These are phyloP conservation scores for Ctena decussata DNA, from an alignment of 2,888 invertebrate species.

Conservation along the genomic window DNA sequence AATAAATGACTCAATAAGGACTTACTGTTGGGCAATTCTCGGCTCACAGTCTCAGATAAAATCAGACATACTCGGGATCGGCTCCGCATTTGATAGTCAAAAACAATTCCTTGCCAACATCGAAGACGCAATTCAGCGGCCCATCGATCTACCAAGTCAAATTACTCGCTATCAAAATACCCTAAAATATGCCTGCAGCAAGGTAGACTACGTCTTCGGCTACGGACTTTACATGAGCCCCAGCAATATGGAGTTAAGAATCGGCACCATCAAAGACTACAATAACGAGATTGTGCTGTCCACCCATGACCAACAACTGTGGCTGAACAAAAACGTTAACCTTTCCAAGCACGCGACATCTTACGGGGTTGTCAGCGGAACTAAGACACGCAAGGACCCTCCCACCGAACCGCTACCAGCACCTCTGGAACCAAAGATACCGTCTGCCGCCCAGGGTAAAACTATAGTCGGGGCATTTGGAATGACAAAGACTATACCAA, in stretches of 20 bases:
- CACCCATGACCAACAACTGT: not conserved
- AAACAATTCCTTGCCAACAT: constrained; percentile 19
- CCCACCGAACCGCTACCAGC: no score
- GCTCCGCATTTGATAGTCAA: constrained; percentile 26
- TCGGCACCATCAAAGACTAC: not conserved
- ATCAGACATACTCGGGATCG: constrained; percentile 29
- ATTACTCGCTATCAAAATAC: not conserved
- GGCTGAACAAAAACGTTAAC: no score
- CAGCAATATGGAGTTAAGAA: not conserved
- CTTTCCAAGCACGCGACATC: no score
- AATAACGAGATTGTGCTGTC: not conserved
- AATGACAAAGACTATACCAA: no score
- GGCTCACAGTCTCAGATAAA: constrained; percentile 31
- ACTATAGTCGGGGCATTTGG: no score
- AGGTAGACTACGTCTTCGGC: constrained; percentile 29
- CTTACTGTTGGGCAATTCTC: constrained; percentile 7
- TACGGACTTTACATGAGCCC: not conserved
- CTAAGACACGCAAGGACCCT: no score
- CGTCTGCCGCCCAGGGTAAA: no score
- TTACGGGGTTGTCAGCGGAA: no score
- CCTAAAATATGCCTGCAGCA: constrained; percentile 20
- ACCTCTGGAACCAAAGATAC: no score
- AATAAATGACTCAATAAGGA: constrained; percentile 21
- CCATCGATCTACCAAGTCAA: not conserved
- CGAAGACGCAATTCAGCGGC: not conserved